Conservation (phyloP, 2,888 invertebrate species). For the Dugesia japonica region DNA sequence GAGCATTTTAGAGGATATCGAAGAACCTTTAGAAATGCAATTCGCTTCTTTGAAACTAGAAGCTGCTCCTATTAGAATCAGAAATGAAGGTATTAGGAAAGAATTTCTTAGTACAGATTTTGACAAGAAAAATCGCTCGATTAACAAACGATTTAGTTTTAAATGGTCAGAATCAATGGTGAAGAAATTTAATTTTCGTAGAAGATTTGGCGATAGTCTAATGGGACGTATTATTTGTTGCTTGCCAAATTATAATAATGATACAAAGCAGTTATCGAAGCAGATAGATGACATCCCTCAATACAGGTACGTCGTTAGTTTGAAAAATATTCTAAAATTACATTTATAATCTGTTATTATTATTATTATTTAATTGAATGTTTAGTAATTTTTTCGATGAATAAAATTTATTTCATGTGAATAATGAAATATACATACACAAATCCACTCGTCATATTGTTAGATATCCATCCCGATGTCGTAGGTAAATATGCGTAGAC, state of each 20-base stretch:
- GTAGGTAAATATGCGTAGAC: no score
- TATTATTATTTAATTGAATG: no score
- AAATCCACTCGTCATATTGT: no score
- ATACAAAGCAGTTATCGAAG: neutral
- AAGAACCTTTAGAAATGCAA: neutral
- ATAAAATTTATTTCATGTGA: no score
- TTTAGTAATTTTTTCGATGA: no score
- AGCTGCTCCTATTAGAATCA: neutral
- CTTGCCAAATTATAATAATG: neutral
- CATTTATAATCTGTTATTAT: no score
- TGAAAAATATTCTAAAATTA: no score
- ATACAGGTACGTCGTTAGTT: no score
- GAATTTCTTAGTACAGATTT: neutral
- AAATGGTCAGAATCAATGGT: constrained; percentile 6
- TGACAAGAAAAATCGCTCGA: neutral
- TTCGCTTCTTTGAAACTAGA: neutral
- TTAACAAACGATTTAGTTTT: neutral
- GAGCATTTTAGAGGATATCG: neutral
- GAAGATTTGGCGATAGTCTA: neutral
- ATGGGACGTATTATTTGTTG: neutral
- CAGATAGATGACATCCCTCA: neutral
- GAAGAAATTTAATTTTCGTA: neutral
- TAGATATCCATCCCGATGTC: no score
- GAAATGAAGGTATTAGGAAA: neutral
- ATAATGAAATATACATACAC: no score